These are phyloP conservation scores for Drosophila pectinifera DNA, from an alignment of 1,140 invertebrate genomes.

Conservation along the genomic window DNA sequence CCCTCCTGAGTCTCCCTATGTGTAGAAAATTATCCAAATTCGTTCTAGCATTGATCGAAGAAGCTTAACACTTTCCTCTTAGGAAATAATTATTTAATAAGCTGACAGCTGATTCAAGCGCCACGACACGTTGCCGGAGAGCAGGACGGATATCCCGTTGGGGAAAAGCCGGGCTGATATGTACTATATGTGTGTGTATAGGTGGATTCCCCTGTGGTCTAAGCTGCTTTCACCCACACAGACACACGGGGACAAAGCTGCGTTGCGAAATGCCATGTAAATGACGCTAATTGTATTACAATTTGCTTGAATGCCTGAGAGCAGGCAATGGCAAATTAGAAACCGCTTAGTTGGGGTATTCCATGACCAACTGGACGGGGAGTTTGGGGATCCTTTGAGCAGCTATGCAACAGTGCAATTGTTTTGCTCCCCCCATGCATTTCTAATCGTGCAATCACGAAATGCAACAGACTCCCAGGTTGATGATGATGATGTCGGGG, in stretches of 20 bases:
- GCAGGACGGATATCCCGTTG: constrained; percentile 1
- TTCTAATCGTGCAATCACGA: constrained; percentile 58
- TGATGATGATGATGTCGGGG: constrained; percentile 37
- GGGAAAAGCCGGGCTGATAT: neutral
- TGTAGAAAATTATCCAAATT: constrained; percentile 7
- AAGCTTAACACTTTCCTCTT: constrained; percentile 13
- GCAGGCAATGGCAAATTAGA: constrained; percentile 76
- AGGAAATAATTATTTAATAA: constrained; percentile 78
- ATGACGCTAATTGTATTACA: constrained; percentile 83
- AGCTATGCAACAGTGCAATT: constrained; percentile 13
- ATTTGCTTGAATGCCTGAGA: constrained; percentile 80
- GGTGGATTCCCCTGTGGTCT: constrained; percentile 30
- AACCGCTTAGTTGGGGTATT: constrained; percentile 75
- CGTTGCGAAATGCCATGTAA: constrained; percentile 65
- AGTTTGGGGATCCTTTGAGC: constrained; percentile 17
- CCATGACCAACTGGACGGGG: constrained; percentile 35
- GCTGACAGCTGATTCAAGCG: constrained; percentile 78
- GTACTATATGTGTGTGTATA: neutral
- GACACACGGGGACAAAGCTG: constrained; percentile 18
- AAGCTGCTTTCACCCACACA: constrained; percentile 56
- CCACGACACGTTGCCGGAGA: constrained; percentile 25
- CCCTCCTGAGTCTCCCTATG: neutral
- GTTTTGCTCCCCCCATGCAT: constrained; percentile 52
- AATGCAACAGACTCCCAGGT: constrained; percentile 38
- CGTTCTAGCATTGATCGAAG: constrained; percentile 2